Evolutionary conservation across 2,797 vertebrate genomes (phyloP).

Genomic region (Balearica regulorum): DNA sequence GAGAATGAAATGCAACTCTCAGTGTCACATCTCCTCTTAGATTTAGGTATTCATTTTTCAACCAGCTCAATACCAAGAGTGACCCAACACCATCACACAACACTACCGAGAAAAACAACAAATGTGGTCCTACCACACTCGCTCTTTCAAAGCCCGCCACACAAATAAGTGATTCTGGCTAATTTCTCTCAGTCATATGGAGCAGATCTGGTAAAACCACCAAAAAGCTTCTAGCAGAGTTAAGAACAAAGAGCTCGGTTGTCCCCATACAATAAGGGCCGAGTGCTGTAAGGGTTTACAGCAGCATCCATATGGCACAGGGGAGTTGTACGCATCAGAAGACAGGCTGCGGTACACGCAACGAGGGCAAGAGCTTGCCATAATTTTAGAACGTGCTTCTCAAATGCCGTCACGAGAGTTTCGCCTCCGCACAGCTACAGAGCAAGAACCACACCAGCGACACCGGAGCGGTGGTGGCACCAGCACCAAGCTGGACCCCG

Average conservation of each 20-base stretch:
- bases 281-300: rapidly evolving
- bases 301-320: background rate
- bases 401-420: rapidly evolving
- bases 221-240: background rate
- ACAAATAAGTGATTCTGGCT: background rate
- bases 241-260: rapidly evolving
- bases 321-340: rapidly evolving
- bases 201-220: background rate
- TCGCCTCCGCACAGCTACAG: background rate
- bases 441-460: rapidly evolving
- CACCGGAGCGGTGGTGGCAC: background rate
- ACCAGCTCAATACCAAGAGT: background rate
- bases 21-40: background rate
- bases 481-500: background rate
- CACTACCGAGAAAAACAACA: background rate
- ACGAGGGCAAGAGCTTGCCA: rapidly evolving
- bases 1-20: background rate
- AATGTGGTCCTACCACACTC: background rate
- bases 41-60: background rate
- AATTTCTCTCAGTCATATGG: rapidly evolving
- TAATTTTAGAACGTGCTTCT: rapidly evolving
- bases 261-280: rapidly evolving
- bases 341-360: background rate
- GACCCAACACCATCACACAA: background rate
- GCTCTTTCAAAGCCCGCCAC: background rate